Base-by-base conservation (phyloP, 1,140 invertebrate species). In the Drosophila nasuta region DNA sequence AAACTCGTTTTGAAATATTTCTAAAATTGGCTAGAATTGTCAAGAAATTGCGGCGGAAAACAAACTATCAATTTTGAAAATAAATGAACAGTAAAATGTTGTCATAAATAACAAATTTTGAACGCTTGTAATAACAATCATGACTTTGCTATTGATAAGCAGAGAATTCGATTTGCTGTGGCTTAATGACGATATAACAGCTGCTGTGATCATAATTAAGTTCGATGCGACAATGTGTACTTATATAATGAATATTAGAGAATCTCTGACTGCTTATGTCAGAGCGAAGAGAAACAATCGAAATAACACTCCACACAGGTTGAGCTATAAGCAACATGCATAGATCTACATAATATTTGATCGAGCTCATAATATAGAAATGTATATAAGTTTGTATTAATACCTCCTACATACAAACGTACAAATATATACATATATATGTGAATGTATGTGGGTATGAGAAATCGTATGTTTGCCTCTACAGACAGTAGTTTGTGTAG, bases 171-270 rank as follows among this genome's bases (percentile, higher is more conserved):
- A 49, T 25, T 25, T 3, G 48, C 8, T 49, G 11, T 28, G 6
- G 48, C 45, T 48, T 17, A 8, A 8, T 15, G 17, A 49, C 46
- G 46, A 49, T 49, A 49, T 49, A 25, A 38, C 20, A 43, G 41
- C 41, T 43, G 41, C 41, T 43, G 11, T 43, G 41, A 43, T 28
- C 11, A 52, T 52, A n/a, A 52, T 28, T 28, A 52, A 52, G 15
- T 52, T 52, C 49, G 11, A 52, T 28, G 49, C 20, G 20, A 25
- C 20, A 20, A 20, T 51, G 7, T 25, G 17, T 49, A 51, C 49
- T 60, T 46, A 60, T 60, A 46, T 60, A 60, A 59, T 59, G 43
- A 59, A n/a, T 30, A 52, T 28, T 28, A 52, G 13, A n/a, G 4
- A 52, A 17, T 62, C 7, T 46, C 7, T 60, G 10, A 46, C 45